phyloP scores from a whole-genome alignment of 1,140 invertebrate species.

The Saccostrea echinata region DNA sequence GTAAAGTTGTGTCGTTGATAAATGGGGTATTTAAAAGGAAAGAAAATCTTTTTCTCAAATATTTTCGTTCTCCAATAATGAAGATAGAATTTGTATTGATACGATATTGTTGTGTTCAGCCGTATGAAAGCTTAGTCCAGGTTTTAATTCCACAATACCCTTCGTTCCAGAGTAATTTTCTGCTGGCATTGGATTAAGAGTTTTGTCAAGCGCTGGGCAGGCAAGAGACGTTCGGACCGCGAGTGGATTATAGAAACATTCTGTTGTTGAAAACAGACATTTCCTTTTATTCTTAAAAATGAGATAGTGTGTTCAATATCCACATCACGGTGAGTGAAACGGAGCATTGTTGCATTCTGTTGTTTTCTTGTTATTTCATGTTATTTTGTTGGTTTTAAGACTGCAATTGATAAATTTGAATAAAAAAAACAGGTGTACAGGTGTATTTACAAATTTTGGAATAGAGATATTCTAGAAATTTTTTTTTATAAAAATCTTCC shows the following conservation, averaged over 20 bases:
- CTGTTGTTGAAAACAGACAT: no score
- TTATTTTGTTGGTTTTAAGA: no score
- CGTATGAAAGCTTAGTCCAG: neutral
- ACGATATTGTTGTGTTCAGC: slow-evolving; percentile 3
- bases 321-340: neutral
- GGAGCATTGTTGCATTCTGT: no score
- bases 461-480: no score
- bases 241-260: neutral
- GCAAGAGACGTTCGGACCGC: slow-evolving; percentile 17
- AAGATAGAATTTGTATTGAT: slow-evolving; percentile 19
- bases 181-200: neutral
- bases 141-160: slow-evolving; percentile 16
- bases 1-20: neutral
- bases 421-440: no score
- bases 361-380: no score
- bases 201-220: neutral
- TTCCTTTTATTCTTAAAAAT: neutral
- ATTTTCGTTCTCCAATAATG: slow-evolving; percentile 14
- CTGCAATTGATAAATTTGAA: no score
- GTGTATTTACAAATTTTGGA: no score
- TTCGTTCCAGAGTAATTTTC: neutral
- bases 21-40: slow-evolving; percentile 16
- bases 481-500: no score
- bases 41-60: slow-evolving; percentile 29
- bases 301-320: neutral